Evolutionary conservation across 2,888 invertebrate genomes (phyloP).

Genomic region (Barypeithes pellucidus): DNA sequence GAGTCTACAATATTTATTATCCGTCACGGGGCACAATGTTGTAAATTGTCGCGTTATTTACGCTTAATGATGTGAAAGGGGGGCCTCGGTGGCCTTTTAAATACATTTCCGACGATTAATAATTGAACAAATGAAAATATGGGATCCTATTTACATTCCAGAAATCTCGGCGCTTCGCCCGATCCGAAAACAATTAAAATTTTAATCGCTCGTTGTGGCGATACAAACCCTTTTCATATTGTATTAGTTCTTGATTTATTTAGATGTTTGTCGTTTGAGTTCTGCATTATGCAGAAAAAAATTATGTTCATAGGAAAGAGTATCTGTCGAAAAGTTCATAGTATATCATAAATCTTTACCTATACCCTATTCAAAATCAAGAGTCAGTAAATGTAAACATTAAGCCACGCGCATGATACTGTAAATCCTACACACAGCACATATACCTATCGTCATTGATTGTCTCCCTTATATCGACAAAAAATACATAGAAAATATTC

Average conservation of each 20-base stretch:
- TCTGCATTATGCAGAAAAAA: too few species aligned
- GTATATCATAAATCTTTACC: too few species aligned
- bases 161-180: conserved; percentile 10
- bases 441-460: too few species aligned
- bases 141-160: conserved; percentile 11
- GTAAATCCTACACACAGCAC: too few species aligned
- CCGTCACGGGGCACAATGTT: neutral
- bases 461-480: too few species aligned
- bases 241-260: neutral
- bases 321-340: too few species aligned
- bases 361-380: too few species aligned
- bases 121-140: conserved; percentile 20
- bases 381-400: too few species aligned
- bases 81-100: neutral
- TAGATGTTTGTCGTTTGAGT: neutral
- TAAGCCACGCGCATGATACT: too few species aligned
- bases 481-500: too few species aligned
- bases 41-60: neutral
- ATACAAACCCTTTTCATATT: conserved; percentile 2
- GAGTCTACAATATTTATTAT: too few species aligned
- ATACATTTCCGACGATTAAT: conserved; percentile 8
- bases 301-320: too few species aligned
- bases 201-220: neutral
- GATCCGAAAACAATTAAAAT: conserved; percentile 15
- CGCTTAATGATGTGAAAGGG: neutral